Evolutionary conservation across 2,888 invertebrate genomes (phyloP).

Genomic region (Mimas tiliae): DNA sequence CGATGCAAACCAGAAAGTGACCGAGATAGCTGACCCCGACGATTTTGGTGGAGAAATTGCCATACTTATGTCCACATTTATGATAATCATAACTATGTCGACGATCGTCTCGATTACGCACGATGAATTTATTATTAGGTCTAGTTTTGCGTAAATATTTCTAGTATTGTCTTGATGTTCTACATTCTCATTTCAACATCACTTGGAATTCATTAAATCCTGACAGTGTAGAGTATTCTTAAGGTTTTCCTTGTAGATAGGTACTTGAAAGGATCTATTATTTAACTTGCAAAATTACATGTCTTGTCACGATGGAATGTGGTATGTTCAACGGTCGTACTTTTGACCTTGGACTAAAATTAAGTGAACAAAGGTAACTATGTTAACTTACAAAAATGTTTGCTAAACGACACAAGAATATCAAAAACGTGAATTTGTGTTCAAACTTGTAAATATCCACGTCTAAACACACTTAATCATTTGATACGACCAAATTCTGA

Average conservation of each 20-base stretch:
- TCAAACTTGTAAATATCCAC: not conserved
- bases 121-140: conserved; percentile 14
- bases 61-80: conserved; percentile 18
- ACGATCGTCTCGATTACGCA: conserved; percentile 8
- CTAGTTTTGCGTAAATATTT: not conserved
- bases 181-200: not conserved
- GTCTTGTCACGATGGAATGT: conserved; percentile 16
- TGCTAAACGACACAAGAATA: not conserved
- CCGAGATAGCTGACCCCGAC: conserved; percentile 74
- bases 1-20: conserved; percentile 70
- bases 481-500: not conserved
- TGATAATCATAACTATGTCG: conserved; percentile 9
- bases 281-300: conserved; percentile 14
- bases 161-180: not conserved
- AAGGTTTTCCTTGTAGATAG: conserved; percentile 13
- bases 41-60: conserved; percentile 59
- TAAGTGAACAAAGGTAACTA: not conserved
- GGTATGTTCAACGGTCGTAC: conserved; percentile 10
- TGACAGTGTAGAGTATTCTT: not conserved
- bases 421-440: not conserved
- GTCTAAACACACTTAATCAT: not conserved
- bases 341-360: conserved; percentile 13
- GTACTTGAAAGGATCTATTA: conserved; percentile 4
- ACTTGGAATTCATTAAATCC: not conserved
- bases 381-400: conserved; percentile 3